Evolutionary conservation across 2,888 invertebrate genomes (phyloP).

Genomic region (Chironomus tentans): DNA sequence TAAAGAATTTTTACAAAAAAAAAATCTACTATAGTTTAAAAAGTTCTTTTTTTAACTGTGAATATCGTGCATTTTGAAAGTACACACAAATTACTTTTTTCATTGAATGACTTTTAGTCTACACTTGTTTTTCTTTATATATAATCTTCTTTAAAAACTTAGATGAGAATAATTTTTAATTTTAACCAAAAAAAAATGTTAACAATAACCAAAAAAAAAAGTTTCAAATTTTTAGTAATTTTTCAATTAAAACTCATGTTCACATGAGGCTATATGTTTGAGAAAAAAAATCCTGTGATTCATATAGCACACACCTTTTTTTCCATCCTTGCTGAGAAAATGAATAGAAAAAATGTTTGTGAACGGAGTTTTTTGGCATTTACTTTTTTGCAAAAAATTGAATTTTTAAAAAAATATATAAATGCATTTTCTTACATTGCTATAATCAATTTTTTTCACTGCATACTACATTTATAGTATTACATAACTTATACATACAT

Average conservation of each 20-base stretch:
- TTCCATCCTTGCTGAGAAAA: too few species aligned
- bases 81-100: slow-evolving; percentile 15
- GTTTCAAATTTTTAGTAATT: background rate
- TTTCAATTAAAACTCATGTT: background rate
- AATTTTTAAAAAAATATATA: too few species aligned
- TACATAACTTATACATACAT: too few species aligned
- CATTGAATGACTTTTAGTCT: slow-evolving; percentile 18
- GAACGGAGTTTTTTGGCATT: too few species aligned
- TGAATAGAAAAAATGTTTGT: too few species aligned
- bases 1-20: slow-evolving; percentile 18
- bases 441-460: too few species aligned
- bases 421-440: too few species aligned
- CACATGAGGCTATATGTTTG: background rate
- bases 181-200: background rate
- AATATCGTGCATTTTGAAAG: slow-evolving; percentile 26
- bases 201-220: background rate
- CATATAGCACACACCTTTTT: too few species aligned
- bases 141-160: background rate
- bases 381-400: too few species aligned
- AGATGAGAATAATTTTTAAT: background rate
- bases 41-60: slow-evolving; percentile 14
- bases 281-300: too few species aligned
- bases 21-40: background rate
- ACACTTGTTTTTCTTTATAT: background rate
- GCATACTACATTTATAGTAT: too few species aligned